Base-by-base conservation (phyloP, 2,113 vertebrate genomes). In the Forbesichthys papilliferus region DNA sequence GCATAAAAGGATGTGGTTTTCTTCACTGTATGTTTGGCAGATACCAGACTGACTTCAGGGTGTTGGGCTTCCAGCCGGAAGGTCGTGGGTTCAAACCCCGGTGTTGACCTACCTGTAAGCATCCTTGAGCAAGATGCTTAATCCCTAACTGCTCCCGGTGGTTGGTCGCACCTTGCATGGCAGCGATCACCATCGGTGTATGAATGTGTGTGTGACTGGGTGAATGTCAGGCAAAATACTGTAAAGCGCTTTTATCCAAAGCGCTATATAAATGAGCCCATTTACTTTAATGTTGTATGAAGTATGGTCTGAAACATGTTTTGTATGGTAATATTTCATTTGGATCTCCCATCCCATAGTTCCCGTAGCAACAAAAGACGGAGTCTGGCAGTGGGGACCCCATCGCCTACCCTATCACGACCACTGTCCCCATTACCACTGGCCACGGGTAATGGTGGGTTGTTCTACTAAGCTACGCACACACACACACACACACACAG, bases 381-480 rank as follows among this genome's bases (percentile, higher is more conserved):
- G 82, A 96, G 95, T 71, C 88, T 98, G 68, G 94, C 94, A 7
- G 95, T 97, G 0, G 95, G 95, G 16, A 95, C 95, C 0, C 94
- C 96, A 0, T 97, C 96, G 0, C 96, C 96, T 0, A 97, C 96
- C 0, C 93, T 98, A 27, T 98, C 96, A 0, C 89, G 96, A 11
- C 96, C 96, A 0, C 93, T 98, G 3, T 98, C 96, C 0, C 96
- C 96, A 0, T 93, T 98, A 52, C 96, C 95, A 0, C 92, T 97
- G 49, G 92, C 94, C 0, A 95, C 96, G 74, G 96, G 96, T 98
- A 92, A 66, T 68, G 42, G 68, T 73, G 53, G 27, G 52, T 63
- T 55, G 20, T 57, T 61, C 1, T 3, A 16, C 65, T 68, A 18
- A 49, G 48, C 55, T 16, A 36, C 33, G 3, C 63, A 53, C 27